A percentile compares a stretch with the other conserved stretches of the same genome.
These are phyloP conservation scores for Charina bottae DNA, from an alignment of 2,113 vertebrate genomes.

Conservation along the genomic window DNA sequence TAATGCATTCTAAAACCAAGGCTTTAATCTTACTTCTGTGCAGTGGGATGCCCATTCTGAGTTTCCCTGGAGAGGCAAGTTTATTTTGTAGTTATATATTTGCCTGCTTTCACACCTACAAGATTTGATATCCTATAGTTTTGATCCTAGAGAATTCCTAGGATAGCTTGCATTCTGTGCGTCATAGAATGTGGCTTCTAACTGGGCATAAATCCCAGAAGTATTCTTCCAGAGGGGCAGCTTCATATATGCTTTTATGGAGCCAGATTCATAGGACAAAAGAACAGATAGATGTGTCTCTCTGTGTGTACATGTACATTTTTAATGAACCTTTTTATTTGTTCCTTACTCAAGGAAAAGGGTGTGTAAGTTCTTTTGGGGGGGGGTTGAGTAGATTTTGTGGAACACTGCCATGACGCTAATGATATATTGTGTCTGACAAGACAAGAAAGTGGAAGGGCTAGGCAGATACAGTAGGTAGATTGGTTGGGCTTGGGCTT, in stretches of 20 bases:
- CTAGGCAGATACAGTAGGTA: rapidly evolving
- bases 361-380: not conserved
- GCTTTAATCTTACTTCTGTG: not conserved
- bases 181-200: not conserved
- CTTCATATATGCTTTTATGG: not conserved
- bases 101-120: not conserved
- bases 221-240: not conserved
- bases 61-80: not conserved
- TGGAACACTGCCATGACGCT: rapidly evolving
- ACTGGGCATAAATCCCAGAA: not conserved
- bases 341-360: constrained; percentile 35
- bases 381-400: not conserved
- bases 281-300: constrained; percentile 7
- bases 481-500: constrained; percentile 33
- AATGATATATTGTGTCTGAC: constrained; percentile 20
- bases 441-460: constrained; percentile 13
- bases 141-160: not conserved
- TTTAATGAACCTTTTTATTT: not conserved
- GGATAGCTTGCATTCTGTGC: not conserved
- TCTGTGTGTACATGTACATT: not conserved
- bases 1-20: not conserved
- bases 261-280: not conserved
- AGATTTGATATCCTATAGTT: not conserved
- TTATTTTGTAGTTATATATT: not conserved
- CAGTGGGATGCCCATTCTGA: not conserved